Evolutionary conservation across 2,888 invertebrate genomes (phyloP), one percentile per base, ranked within the genome.

Genomic region (Stenodema calcarata): DNA sequence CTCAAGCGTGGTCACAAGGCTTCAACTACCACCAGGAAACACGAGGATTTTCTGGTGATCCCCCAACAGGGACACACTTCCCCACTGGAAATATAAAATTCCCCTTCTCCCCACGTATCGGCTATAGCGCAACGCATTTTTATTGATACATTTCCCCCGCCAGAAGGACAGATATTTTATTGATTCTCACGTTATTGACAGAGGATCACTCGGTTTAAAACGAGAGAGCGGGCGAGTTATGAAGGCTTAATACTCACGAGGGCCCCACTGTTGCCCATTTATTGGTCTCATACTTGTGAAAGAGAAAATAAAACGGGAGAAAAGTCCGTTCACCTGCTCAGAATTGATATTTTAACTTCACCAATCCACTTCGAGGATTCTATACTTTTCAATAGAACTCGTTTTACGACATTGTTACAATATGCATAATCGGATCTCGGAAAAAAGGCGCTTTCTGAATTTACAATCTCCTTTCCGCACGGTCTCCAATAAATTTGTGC

Each of bases 221-320:
- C 23, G 62, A 23, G 62, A 7, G 62, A 62, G 23, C 4, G 62
- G 62, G 18, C 75, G 75, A 75, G 75, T 75, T 75, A 75, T 75
- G 75, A 75, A 75, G 35, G 75, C 75, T 75, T 75, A 75, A 75
- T 75, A 75, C 42, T 75, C 75, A 30, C 30, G n/a, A 35, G 35
- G 35, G 75, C 35, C 6, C 35, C n/a, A 6, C 35, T 23, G 70
- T 70, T 35, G 62, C 75, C 30, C 30, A 42, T 75, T 75, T 75
- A 75, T 75, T 75, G 75, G 75, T 75, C 35, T 30, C 35, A 75
- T 75, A 75, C 35, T 42, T 16, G 42, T 35, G 75, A 75, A 35
- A 75, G 18, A 35, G 14, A 35, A n/a, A 41, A 41, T 42, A 75
- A 42, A 73, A 42, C 50, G 50, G n/a, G 50, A 4, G 62, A 12